Conservation (phyloP, 92 coral and sea anemone species). For the Galaxea fascicularis region DNA sequence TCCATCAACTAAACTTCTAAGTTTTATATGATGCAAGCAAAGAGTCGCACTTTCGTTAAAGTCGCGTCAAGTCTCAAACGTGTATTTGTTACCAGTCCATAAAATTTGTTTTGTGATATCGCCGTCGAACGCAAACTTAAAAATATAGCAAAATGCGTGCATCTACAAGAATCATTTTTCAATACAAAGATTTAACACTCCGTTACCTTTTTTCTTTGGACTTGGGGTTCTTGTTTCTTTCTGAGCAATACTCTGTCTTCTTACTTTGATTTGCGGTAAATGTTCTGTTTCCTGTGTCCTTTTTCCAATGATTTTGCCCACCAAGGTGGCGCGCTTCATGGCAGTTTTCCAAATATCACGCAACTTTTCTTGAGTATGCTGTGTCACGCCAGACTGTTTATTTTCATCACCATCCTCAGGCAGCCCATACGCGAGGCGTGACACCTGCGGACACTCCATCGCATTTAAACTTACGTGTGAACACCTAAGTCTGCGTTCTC, state of each 20-base stretch:
- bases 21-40: background rate
- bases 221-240: conserved; percentile 21
- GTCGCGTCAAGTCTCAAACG: no score
- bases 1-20: background rate
- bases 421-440: conserved; percentile 88
- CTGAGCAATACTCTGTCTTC: conserved; percentile 44
- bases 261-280: conserved; percentile 71
- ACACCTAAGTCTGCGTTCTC: conserved; percentile 63
- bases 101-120: no score
- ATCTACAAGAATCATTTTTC: no score
- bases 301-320: conserved; percentile 66
- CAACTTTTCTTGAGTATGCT: conserved; percentile 63
- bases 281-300: conserved; percentile 17
- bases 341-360: conserved; percentile 80
- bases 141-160: no score
- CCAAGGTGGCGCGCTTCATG: conserved; percentile 71
- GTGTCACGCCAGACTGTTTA: conserved; percentile 52
- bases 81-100: no score
- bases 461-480: conserved; percentile 84
- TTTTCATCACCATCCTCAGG: conserved; percentile 95
- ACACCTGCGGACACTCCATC: conserved; percentile 84
- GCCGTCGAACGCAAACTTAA: no score
- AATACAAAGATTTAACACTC: background rate
- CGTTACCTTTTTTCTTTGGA: conserved; percentile 1
- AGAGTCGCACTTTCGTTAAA: background rate